Evolutionary conservation across 2,797 vertebrate genomes (phyloP).

Genomic region (Myotis daubentonii): DNA sequence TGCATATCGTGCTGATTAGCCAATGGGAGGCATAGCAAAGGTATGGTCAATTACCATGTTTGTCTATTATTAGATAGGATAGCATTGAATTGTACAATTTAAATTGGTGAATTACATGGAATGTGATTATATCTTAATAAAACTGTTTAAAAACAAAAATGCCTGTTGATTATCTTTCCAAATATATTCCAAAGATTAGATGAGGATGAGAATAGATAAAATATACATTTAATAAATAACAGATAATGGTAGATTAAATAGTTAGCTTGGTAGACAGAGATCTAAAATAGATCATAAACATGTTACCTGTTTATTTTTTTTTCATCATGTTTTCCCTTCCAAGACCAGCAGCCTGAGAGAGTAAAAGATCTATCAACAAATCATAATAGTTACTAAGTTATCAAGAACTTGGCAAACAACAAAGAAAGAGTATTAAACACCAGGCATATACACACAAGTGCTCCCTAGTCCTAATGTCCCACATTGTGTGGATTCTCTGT

Average conservation of each 20-base stretch:
- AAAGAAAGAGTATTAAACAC: not conserved
- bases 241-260: not conserved
- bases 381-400: not conserved
- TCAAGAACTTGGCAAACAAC: not conserved
- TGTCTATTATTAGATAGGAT: not conserved
- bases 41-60: no score
- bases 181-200: not conserved
- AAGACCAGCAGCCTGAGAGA: not conserved
- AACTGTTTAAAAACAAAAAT: not conserved
- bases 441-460: not conserved
- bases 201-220: not conserved
- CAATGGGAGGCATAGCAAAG: no score
- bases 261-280: not conserved
- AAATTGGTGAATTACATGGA: not conserved
- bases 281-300: not conserved
- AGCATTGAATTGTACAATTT: not conserved
- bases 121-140: not conserved
- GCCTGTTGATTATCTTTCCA: not conserved
- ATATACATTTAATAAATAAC: not conserved
- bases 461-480: not conserved
- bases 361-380: not conserved
- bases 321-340: not conserved
- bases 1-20: no score
- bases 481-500: not conserved
- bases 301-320: constrained; percentile 1